Evolutionary conservation across 64 coral and sea anemone genomes (phyloP).

Genomic region (Montipora foliosa): DNA sequence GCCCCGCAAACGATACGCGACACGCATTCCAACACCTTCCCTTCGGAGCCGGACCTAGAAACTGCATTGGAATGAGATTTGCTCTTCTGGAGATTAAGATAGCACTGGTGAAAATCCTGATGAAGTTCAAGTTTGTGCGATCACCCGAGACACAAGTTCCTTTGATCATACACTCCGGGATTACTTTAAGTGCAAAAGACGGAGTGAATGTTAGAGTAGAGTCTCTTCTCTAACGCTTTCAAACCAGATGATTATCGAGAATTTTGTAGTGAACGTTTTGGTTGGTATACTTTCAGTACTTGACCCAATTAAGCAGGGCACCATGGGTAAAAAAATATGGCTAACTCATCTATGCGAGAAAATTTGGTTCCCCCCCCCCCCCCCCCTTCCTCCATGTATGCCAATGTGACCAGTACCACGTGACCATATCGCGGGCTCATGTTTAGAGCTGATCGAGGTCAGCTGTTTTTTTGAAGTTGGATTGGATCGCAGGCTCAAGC

Average conservation of each 20-base stretch:
- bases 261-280: too few species aligned
- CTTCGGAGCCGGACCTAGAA: conserved; percentile 61
- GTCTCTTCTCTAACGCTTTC: not conserved
- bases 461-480: too few species aligned
- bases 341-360: too few species aligned
- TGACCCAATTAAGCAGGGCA: too few species aligned
- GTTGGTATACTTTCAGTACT: too few species aligned
- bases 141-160: conserved; percentile 73
- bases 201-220: conserved; percentile 40
- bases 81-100: conserved; percentile 73
- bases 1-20: not conserved
- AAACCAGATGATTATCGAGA: not conserved
- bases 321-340: too few species aligned
- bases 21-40: conserved; percentile 57
- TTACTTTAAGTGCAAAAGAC: conserved; percentile 16
- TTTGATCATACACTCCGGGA: conserved; percentile 15
- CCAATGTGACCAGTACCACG: too few species aligned
- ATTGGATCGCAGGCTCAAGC: too few species aligned
- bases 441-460: too few species aligned
- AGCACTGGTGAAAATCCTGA: conserved; percentile 38
- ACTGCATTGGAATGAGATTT: conserved; percentile 72
- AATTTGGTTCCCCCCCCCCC: too few species aligned
- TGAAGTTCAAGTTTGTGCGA: conserved; percentile 57
- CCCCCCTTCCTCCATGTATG: too few species aligned
- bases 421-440: too few species aligned